A percentile compares a stretch with the other conserved stretches of the same genome.
Conservation (phyloP, 2,113 vertebrate genomes). For the Panurus biarmicus region DNA sequence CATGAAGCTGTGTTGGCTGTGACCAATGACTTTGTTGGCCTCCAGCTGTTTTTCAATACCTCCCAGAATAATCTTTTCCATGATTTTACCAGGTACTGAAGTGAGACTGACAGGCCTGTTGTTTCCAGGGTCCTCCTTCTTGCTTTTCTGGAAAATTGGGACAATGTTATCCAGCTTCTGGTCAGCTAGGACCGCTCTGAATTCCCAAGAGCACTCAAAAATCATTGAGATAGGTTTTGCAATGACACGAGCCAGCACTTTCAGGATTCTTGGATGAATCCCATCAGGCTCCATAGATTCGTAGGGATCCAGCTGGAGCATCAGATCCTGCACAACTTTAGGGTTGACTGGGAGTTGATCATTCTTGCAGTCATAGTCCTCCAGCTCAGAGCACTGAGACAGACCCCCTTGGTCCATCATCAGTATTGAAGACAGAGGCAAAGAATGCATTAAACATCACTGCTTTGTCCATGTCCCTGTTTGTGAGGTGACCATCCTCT, state of each 20-base stretch:
- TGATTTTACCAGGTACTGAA: no score
- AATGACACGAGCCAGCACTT: background rate
- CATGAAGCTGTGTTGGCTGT: no score
- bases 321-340: background rate
- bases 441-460: background rate
- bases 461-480: background rate
- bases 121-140: background rate
- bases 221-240: background rate
- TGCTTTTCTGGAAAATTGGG: background rate
- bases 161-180: background rate
- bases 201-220: background rate
- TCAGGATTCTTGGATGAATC: background rate
- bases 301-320: background rate
- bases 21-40: no score
- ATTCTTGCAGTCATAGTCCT: background rate
- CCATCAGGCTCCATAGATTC: background rate
- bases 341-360: background rate
- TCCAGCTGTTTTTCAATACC: no score
- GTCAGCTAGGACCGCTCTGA: background rate
- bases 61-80: no score
- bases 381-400: background rate
- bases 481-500: no score
- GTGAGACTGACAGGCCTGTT: no score
- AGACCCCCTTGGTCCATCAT: background rate
- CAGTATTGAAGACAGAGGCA: background rate